These are phyloP conservation scores for Bombus picipes DNA, from an alignment of 1,140 invertebrate species.

Conservation along the genomic window DNA sequence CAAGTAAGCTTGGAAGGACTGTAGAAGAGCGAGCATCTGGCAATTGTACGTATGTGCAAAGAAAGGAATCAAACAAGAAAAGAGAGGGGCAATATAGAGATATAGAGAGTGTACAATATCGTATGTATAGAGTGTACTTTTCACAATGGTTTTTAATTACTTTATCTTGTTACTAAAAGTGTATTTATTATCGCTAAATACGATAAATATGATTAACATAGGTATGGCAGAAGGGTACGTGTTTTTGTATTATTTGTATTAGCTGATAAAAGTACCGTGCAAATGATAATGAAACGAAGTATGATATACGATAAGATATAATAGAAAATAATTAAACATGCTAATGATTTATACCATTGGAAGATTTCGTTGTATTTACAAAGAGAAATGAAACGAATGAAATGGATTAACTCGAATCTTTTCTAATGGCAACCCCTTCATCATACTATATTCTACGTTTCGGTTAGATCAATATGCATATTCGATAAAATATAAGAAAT, in stretches of 20 bases:
- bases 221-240: background rate
- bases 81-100: background rate
- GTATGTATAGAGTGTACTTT: constrained; percentile 1
- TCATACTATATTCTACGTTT: background rate
- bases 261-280: background rate
- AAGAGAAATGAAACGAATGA: background rate
- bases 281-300: constrained; percentile 5
- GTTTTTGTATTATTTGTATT: background rate
- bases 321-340: constrained; percentile 10
- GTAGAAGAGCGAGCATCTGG: constrained; percentile 16
- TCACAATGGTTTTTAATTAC: background rate
- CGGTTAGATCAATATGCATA: background rate
- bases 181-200: background rate
- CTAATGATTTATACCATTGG: background rate
- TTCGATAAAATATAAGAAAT: background rate
- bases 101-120: background rate
- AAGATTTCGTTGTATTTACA: background rate
- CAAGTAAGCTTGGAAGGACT: constrained; percentile 9
- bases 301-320: background rate
- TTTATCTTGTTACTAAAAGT: background rate
- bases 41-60: background rate
- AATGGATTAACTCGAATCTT: background rate
- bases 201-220: background rate
- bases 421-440: background rate
- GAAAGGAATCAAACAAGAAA: background rate